Percentiles rank a stretch among this genome's conserved stretches.
These are phyloP conservation scores for Aspidiotus destructor DNA, from an alignment of 2,888 invertebrate genomes.

Conservation along the genomic window DNA sequence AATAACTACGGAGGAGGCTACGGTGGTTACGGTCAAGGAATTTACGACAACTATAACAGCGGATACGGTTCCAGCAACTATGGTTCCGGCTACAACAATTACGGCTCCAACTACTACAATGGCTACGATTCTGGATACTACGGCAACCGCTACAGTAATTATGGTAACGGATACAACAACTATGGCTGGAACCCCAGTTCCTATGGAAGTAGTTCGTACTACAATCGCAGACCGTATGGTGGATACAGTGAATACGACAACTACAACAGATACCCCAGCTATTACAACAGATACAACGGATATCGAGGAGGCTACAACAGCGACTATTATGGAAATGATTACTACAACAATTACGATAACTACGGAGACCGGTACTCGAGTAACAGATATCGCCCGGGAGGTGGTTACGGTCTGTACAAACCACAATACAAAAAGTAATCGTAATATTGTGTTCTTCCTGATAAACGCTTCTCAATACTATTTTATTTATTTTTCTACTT, in stretches of 20 bases:
- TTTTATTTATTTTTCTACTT: neutral
- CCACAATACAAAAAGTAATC: neutral
- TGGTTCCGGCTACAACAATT: neutral
- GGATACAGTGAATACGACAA: neutral
- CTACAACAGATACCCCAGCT: neutral
- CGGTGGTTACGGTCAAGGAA: neutral
- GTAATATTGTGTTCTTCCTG: neutral
- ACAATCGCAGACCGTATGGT: neutral
- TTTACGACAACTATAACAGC: neutral
- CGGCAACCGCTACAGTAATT: neutral
- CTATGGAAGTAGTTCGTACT: neutral
- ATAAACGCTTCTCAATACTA: neutral
- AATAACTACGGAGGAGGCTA: neutral
- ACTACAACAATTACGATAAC: slow-evolving; percentile 1
- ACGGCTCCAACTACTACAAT: neutral
- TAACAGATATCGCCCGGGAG: neutral
- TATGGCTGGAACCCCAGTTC: neutral
- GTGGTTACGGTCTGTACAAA: neutral
- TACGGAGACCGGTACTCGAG: neutral
- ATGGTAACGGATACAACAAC: neutral
- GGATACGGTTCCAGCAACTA: slow-evolving; percentile 4
- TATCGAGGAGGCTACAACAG: neutral
- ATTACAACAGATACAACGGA: slow-evolving; percentile 1
- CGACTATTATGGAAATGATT: neutral
- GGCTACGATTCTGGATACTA: neutral